phyloP scores from a whole-genome alignment of 2,113 vertebrate species.

The Hymenochirus boettgeri region DNA sequence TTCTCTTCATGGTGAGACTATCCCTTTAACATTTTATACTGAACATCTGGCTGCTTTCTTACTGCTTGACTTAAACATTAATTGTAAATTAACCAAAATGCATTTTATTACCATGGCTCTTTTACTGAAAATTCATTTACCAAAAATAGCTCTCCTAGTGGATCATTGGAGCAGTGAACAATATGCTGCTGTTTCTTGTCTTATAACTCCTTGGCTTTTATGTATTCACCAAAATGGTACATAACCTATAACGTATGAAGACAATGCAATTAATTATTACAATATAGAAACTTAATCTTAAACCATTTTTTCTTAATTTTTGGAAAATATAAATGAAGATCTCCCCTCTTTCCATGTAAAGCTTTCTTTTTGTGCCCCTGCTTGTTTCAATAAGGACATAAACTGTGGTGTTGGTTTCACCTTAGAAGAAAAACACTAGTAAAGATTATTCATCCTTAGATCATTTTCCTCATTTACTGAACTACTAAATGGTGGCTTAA shows the following conservation, averaged over 20 bases:
- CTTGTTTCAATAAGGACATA: conserved; percentile 68
- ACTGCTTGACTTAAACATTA: conserved; percentile 1
- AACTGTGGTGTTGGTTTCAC: conserved; percentile 75
- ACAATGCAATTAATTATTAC: conserved; percentile 22
- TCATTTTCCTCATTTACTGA: too few species aligned
- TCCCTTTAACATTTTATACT: too few species aligned
- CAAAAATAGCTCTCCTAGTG: conserved; percentile 88
- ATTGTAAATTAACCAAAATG: neutral
- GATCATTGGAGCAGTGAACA: conserved; percentile 91
- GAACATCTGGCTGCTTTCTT: too few species aligned
- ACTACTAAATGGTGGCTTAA: too few species aligned
- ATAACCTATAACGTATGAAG: conserved; percentile 75
- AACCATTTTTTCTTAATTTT: neutral
- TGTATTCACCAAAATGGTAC: conserved; percentile 96
- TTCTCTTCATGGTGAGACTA: too few species aligned
- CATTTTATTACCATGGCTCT: conserved; percentile 79
- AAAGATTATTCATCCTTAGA: too few species aligned
- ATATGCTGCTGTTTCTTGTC: conserved; percentile 96
- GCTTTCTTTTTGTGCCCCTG: conserved; percentile 79
- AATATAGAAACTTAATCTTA: neutral
- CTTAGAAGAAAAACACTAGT: conserved; percentile 56
- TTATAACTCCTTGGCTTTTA: conserved; percentile 91
- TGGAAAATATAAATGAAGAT: neutral
- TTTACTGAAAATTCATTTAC: conserved; percentile 95
- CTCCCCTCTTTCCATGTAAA: conserved; percentile 87